Base-by-base conservation (phyloP, 2,888 invertebrate species). In the Orthonevra nobilis region DNA sequence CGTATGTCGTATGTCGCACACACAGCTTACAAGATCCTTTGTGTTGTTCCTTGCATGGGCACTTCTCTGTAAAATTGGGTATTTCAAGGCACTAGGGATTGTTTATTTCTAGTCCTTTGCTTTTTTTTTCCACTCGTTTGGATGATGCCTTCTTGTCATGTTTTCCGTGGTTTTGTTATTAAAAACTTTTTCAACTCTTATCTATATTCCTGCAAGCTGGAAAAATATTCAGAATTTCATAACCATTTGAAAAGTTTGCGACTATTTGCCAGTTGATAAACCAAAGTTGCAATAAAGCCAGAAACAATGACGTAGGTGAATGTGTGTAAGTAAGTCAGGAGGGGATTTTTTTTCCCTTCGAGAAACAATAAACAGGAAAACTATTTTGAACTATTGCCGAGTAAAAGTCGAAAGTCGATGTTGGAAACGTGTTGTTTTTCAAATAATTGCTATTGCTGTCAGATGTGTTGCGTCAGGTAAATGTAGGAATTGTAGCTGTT, bases 261-360 rank as follows among this genome's bases (percentile, higher is more conserved):
- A 69, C 69, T 48, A 68, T 68, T 48, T 68, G 56, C 6, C 40
- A 48, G 58, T 48, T 58, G 56, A 58, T 40, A 38, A 68, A 58
- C 68, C 38, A 34, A 68, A 68, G 30, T 69, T 58, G 69, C 58
- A 69, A 69, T 69, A 58, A 68, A 69, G 40, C 26, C n/a, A 40
- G 26, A 50, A 58, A 68, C 68, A 32, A 40, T 34, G 58, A 23
- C 26, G 40, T 20, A 32, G 34, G 58, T 30, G 68, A 15, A 50
- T 17, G 28, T 30, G 10, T 17, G 28, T 30, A 17, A 9, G 36
- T 61, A 36, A 58, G 48, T 32, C 46, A 58, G 68, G 58, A 40
- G 7, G 19, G 32, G 69, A 69, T 58, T 48, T 38, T 12, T 23
- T 23, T 5, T 23, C n/a, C n/a, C n/a, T n/a, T n/a, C 19, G 5